phyloP scores from a whole-genome alignment of 2,113 vertebrate species.

The Acinonyx jubatus region DNA sequence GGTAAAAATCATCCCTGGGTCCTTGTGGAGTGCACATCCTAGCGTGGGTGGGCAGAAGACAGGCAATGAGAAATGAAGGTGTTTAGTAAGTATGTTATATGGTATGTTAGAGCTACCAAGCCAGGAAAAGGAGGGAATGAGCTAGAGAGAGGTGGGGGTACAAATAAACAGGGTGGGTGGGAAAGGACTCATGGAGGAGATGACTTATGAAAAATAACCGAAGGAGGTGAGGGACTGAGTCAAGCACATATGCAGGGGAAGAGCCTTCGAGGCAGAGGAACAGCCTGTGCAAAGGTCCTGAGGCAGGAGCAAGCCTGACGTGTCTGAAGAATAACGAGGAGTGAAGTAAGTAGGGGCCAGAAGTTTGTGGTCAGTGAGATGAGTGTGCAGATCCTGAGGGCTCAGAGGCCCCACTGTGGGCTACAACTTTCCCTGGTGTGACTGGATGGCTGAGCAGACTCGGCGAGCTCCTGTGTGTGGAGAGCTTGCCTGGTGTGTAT shows the following conservation, averaged over 20 bases:
- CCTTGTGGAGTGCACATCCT: not conserved
- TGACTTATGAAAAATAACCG: not conserved
- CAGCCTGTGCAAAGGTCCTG: not conserved
- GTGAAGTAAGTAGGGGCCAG: not conserved
- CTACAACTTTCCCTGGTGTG: not conserved
- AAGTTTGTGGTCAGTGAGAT: accelerated
- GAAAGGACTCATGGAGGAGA: not conserved
- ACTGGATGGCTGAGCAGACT: not conserved
- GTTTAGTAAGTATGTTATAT: not conserved
- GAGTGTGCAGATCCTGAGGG: too few relatives aligned
- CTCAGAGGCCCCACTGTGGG: not conserved
- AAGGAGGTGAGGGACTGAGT: not conserved
- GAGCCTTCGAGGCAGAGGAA: too few relatives aligned
- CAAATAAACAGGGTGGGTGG: not conserved
- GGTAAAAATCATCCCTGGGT: not conserved
- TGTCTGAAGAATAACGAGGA: not conserved
- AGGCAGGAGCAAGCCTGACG: not conserved
- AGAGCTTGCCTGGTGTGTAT: not conserved
- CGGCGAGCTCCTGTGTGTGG: too few relatives aligned
- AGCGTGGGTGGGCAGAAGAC: not conserved
- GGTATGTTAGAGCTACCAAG: not conserved
- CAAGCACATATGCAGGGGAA: not conserved
- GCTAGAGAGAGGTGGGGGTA: not conserved
- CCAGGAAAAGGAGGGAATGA: not conserved
- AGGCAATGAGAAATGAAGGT: not conserved